Conservation (phyloP, 2,888 invertebrate genomes). For the Xylota sylvarum region DNA sequence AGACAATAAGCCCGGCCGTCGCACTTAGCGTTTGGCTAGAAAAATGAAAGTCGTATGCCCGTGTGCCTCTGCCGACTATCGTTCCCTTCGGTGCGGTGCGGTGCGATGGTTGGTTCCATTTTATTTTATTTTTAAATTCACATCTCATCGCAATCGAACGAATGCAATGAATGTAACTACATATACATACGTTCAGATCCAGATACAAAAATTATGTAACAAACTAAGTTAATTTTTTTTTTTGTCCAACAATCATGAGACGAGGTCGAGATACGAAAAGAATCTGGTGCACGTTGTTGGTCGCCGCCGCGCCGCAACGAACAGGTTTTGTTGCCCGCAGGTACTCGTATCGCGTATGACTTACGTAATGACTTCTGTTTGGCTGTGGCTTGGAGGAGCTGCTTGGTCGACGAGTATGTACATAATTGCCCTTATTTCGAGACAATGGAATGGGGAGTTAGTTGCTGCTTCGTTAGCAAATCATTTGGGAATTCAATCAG, state of each 20-base stretch:
- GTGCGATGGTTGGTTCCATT: conserved; percentile 18
- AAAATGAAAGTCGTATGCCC: background rate
- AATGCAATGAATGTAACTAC: conserved; percentile 2
- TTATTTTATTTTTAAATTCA: conserved; percentile 16
- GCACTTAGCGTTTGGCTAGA: background rate
- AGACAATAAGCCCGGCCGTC: background rate
- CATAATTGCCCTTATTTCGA: background rate
- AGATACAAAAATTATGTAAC: conserved; percentile 1
- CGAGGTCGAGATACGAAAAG: conserved; percentile 26
- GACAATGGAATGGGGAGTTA: background rate
- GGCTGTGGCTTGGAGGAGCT: background rate
- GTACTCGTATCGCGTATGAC: background rate
- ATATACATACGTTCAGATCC: background rate
- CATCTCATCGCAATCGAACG: conserved; percentile 27
- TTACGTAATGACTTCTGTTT: conserved; percentile 42
- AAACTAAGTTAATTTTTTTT: background rate
- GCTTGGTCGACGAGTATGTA: background rate
- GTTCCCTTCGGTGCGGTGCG: conserved; percentile 9
- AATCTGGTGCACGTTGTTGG: conserved; percentile 50
- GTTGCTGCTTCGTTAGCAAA: background rate
- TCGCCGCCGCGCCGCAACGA: background rate
- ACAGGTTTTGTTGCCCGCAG: conserved; percentile 44
- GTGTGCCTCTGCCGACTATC: background rate
- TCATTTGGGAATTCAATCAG: background rate
- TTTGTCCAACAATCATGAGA: background rate